Conservation (phyloP, 92 coral and sea anemone genomes). For the Pocillopora grandis region DNA sequence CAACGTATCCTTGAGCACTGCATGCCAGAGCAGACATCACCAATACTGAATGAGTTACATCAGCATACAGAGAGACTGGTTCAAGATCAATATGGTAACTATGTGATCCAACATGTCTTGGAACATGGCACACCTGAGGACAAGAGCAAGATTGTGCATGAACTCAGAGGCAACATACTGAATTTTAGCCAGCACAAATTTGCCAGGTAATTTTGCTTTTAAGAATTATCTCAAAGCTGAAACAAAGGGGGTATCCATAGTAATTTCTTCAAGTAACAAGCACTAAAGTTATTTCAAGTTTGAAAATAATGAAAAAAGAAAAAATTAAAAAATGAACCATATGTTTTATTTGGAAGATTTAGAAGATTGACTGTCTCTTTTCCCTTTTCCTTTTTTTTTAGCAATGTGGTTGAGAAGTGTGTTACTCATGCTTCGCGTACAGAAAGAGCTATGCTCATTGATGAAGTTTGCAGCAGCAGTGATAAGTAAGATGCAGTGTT, state of each 20-base stretch:
- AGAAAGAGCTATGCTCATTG: slow-evolving; percentile 94
- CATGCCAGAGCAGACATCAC: slow-evolving; percentile 84
- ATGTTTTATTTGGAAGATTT: not conserved
- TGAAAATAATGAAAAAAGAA: no score
- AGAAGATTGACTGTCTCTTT: not conserved
- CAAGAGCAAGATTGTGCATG: slow-evolving; percentile 90
- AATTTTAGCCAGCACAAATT: slow-evolving; percentile 96
- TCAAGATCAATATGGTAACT: slow-evolving; percentile 99
- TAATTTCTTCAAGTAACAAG: no score
- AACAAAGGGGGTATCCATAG: not conserved
- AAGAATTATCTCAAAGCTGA: not conserved
- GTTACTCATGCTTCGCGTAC: slow-evolving; percentile 91
- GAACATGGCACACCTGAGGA: slow-evolving; percentile 98
- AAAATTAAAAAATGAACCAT: no score
- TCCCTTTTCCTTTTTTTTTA: slow-evolving; percentile 28
- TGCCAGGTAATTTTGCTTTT: slow-evolving; percentile 74
- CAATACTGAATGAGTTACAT: slow-evolving; percentile 88
- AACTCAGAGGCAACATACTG: slow-evolving; percentile 86
- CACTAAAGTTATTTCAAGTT: no score
- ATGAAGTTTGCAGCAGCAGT: slow-evolving; percentile 93
- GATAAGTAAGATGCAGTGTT: slow-evolving; percentile 71
- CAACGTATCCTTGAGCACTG: slow-evolving; percentile 98
- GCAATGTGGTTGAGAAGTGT: slow-evolving; percentile 98
- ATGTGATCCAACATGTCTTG: slow-evolving; percentile 95
- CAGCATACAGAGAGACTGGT: slow-evolving; percentile 94